Conservation (phyloP, 2,797 vertebrate genomes). For the Hafferia zeledoni region DNA sequence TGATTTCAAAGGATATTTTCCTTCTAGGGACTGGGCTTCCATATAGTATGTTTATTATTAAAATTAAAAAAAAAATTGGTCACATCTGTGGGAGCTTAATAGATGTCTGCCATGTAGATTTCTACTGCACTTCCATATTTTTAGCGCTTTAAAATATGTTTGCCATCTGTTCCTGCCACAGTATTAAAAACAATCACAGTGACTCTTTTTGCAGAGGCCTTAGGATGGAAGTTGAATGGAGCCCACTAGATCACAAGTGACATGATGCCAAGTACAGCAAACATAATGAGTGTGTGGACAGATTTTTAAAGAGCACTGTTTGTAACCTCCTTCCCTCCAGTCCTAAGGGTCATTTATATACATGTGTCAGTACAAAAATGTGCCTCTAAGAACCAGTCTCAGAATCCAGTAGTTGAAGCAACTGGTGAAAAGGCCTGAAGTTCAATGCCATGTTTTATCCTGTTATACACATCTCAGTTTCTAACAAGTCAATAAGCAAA, state of each 20-base stretch:
- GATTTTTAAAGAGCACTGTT: neutral
- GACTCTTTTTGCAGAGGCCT: constrained; percentile 12
- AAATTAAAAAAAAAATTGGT: neutral
- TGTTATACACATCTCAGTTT: neutral
- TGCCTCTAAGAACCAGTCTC: neutral
- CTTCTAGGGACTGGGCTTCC: neutral
- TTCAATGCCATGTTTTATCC: neutral
- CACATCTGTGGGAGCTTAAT: constrained; percentile 43
- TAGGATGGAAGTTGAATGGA: constrained; percentile 65
- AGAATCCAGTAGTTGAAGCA: constrained; percentile 22
- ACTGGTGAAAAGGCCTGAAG: constrained; percentile 48
- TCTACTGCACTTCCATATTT: constrained; percentile 31
- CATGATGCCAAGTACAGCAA: constrained; percentile 52
- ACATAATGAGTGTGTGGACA: constrained; percentile 45
- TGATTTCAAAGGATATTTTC: constrained; percentile 12
- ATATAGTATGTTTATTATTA: neutral
- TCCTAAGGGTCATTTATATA: constrained; percentile 47
- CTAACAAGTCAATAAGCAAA: neutral
- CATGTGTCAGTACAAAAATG: constrained; percentile 31
- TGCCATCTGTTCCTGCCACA: constrained; percentile 67
- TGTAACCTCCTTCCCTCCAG: constrained; percentile 20
- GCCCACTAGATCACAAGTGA: constrained; percentile 64
- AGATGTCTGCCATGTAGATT: constrained; percentile 42
- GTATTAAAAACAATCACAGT: constrained; percentile 35
- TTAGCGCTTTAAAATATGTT: constrained; percentile 50